These are phyloP conservation scores for Caenorhabditis sinica DNA, from an alignment of 2,888 invertebrate genomes.

Conservation along the genomic window DNA sequence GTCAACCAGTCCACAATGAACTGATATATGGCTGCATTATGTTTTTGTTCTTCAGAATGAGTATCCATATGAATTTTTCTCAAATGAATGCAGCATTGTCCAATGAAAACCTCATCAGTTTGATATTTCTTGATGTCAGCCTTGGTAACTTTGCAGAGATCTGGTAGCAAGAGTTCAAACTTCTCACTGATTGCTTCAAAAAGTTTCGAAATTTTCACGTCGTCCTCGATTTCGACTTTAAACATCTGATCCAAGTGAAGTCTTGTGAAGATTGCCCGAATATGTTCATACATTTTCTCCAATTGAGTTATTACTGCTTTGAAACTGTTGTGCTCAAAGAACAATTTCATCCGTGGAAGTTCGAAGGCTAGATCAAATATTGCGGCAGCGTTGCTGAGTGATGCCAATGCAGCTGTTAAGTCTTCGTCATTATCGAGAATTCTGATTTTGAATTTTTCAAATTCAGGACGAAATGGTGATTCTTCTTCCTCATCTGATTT, in stretches of 20 bases:
- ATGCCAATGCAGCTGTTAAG: neutral
- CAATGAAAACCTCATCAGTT: too few species aligned
- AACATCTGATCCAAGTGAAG: too few species aligned
- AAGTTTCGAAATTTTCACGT: neutral
- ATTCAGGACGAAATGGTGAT: neutral
- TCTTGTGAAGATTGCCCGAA: neutral
- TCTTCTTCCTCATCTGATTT: neutral
- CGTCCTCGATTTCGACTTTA: neutral
- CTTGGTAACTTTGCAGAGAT: neutral
- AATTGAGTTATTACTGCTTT: neutral
- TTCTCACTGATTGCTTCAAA: neutral
- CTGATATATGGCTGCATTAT: too few species aligned
- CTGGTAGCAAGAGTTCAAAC: neutral
- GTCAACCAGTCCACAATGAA: too few species aligned
- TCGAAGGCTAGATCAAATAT: neutral
- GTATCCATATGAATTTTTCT: too few species aligned
- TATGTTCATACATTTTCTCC: neutral
- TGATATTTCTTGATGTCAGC: too few species aligned
- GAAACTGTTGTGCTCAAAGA: neutral
- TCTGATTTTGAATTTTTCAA: neutral
- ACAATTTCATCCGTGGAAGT: neutral
- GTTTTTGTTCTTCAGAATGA: too few species aligned
- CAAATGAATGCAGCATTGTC: too few species aligned
- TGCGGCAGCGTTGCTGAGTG: neutral
- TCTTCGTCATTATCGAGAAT: neutral